Evolutionary conservation across 1,140 invertebrate species (phyloP).

Genomic region (Nomia melanderi): DNA sequence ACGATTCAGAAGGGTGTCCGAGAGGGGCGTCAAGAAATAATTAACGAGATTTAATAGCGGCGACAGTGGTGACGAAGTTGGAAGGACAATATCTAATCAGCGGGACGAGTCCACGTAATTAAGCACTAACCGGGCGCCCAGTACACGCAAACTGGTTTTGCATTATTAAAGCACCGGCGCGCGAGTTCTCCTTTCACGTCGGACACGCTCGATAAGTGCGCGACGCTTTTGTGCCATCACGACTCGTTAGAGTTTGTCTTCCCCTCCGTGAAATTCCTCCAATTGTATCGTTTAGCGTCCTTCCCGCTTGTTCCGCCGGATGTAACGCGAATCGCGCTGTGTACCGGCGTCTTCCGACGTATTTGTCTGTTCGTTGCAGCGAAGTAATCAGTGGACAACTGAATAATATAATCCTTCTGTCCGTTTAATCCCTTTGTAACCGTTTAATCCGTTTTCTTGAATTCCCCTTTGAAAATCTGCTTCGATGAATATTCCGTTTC

Average conservation of each 20-base stretch:
- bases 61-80: constrained; percentile 37
- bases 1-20: constrained; percentile 3
- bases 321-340: constrained; percentile 9
- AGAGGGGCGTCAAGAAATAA: constrained; percentile 47
- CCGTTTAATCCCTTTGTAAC: background rate
- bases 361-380: background rate
- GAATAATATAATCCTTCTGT: background rate
- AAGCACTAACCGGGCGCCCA: constrained; percentile 59
- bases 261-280: constrained; percentile 22
- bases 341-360: background rate
- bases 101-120: constrained; percentile 56
- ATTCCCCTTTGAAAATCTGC: background rate
- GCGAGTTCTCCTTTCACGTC: constrained; percentile 16
- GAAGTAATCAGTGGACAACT: background rate
- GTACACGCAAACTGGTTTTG: constrained; percentile 59
- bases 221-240: constrained; percentile 43
- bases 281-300: constrained; percentile 24
- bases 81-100: constrained; percentile 62
- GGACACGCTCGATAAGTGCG: constrained; percentile 48
- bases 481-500: background rate
- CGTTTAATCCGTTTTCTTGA: background rate
- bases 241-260: constrained; percentile 45
- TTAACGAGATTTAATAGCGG: constrained; percentile 57
- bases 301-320: background rate
- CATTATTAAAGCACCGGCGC: constrained; percentile 54